Evolutionary conservation across 2,888 invertebrate species (phyloP).

Genomic region (Phania funesta): DNA sequence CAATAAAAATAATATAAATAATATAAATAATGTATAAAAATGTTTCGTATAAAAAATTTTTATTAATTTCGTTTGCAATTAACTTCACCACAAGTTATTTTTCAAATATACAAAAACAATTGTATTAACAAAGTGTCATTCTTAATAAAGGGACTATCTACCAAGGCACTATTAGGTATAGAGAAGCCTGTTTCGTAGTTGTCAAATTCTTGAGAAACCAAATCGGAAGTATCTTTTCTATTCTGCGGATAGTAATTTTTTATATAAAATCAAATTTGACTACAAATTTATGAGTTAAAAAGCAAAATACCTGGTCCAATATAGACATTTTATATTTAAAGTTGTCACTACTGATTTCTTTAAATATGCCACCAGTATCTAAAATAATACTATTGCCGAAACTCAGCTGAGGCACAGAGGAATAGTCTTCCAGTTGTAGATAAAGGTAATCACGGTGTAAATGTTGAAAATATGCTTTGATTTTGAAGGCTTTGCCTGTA

Average conservation of each 20-base stretch:
- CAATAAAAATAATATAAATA: too few species aligned
- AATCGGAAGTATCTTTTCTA: conserved; percentile 72
- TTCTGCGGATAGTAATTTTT: conserved; percentile 64
- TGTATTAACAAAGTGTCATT: conserved; percentile 82
- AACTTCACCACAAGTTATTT: conserved; percentile 8
- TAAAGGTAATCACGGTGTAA: conserved; percentile 78
- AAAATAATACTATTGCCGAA: conserved; percentile 74
- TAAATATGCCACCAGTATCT: conserved; percentile 77
- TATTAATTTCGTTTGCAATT: not conserved
- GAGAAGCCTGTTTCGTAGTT: conserved; percentile 80
- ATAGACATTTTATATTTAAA: conserved; percentile 79
- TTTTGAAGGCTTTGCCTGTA: conserved; percentile 76
- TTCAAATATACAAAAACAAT: conserved; percentile 82
- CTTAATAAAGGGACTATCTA: conserved; percentile 80
- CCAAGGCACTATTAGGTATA: conserved; percentile 81
- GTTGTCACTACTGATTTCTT: conserved; percentile 73
- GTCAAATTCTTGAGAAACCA: conserved; percentile 77
- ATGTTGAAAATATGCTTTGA: conserved; percentile 79
- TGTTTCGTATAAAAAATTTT: too few species aligned
- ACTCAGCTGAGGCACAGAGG: not conserved
- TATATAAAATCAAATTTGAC: not conserved
- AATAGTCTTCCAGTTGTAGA: conserved; percentile 74
- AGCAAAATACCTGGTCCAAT: conserved; percentile 75
- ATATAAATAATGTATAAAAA: too few species aligned
- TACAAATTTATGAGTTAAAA: not conserved